Conservation (phyloP, 2,888 invertebrate species). For the Alitta virens region DNA sequence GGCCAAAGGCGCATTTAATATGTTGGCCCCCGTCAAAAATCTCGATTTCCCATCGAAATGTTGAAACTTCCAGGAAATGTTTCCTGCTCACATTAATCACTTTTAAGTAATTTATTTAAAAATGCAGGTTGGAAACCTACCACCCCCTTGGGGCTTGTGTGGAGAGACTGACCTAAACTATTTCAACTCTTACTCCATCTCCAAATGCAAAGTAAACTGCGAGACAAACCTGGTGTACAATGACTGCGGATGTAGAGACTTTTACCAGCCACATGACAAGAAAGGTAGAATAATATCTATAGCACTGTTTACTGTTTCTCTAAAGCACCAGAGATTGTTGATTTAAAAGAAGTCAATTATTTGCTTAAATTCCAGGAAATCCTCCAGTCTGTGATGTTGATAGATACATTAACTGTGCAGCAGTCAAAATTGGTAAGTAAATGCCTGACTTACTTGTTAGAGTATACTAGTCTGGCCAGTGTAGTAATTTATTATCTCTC, state of each 20-base stretch:
- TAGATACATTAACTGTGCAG: constrained; percentile 5
- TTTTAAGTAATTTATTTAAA: too few relatives aligned
- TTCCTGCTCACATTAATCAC: too few relatives aligned
- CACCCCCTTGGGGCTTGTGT: constrained; percentile 12
- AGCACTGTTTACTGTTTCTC: too few relatives aligned
- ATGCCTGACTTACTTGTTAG: neutral
- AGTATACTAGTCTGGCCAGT: too few relatives aligned
- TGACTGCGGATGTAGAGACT: constrained; percentile 10
- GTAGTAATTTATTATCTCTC: too few relatives aligned
- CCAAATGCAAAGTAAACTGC: constrained; percentile 11
- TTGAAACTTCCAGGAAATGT: too few relatives aligned
- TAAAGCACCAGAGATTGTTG: too few relatives aligned
- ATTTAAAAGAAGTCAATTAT: too few relatives aligned
- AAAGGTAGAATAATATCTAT: too few relatives aligned
- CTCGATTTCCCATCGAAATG: too few relatives aligned
- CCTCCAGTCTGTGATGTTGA: constrained; percentile 9
- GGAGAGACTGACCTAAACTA: constrained; percentile 2
- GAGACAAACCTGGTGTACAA: constrained; percentile 3
- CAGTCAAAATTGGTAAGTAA: constrained; percentile 6
- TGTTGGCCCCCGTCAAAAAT: too few relatives aligned
- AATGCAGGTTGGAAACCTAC: constrained; percentile 10
- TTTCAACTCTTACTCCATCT: constrained; percentile 4
- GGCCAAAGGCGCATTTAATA: too few relatives aligned
- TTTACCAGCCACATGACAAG: constrained; percentile 8
- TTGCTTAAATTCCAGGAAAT: neutral